Percentiles rank a stretch among this genome's conserved stretches.
phyloP scores from a whole-genome alignment of 2,797 vertebrate genomes.

The Megaceryle alcyon region DNA sequence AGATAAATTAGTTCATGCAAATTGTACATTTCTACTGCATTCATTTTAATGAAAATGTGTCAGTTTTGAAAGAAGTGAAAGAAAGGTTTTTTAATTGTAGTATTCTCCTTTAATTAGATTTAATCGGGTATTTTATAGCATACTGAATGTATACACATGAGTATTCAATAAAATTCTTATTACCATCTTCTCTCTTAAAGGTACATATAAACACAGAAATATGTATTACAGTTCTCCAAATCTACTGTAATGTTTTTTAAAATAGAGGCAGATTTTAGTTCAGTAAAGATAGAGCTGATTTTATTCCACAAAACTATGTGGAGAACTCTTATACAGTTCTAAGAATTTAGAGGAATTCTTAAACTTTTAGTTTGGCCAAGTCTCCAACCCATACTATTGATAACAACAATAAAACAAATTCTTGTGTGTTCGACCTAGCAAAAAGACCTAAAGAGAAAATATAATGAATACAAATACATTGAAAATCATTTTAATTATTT shows the following conservation, averaged over 20 bases:
- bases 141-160: not conserved
- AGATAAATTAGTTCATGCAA: slow-evolving; percentile 16
- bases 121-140: slow-evolving; percentile 13
- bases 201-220: not conserved
- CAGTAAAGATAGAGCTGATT: not conserved
- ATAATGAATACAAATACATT: not conserved
- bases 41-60: slow-evolving; percentile 12
- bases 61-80: not conserved
- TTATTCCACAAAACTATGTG: not conserved
- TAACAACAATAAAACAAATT: not conserved
- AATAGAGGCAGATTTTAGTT: not conserved
- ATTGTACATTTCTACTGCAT: not conserved
- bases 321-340: not conserved
- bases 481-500: not conserved
- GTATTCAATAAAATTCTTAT: not conserved
- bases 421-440: not conserved
- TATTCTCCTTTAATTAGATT: slow-evolving; percentile 10
- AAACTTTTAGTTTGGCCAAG: not conserved
- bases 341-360: not conserved
- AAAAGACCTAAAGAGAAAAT: not conserved
- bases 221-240: not conserved
- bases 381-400: not conserved
- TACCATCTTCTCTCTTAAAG: not conserved
- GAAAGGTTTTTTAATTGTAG: not conserved
- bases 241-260: not conserved